phyloP scores from a whole-genome alignment of 2,113 vertebrate genomes.

The Bubalus kerabau region DNA sequence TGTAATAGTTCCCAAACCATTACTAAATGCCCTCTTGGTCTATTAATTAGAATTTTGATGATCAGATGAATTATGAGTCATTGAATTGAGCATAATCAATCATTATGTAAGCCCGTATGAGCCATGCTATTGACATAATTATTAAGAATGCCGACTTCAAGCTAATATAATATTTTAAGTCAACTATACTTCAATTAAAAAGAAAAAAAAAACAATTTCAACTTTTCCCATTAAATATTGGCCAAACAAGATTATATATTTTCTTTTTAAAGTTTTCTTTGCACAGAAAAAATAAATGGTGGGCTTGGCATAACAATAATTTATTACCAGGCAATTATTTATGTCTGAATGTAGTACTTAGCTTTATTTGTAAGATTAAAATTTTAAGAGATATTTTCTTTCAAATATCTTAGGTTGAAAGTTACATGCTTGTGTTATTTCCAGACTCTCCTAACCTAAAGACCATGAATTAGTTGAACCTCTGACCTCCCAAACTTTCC shows the following conservation, averaged over 20 bases:
- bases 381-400: background rate
- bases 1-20: background rate
- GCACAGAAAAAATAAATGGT: background rate
- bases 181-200: background rate
- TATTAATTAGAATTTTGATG: conserved; percentile 20
- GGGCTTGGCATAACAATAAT: background rate
- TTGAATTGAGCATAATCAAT: background rate
- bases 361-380: background rate
- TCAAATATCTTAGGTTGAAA: background rate
- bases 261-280: background rate
- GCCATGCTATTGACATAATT: background rate
- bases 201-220: background rate
- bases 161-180: background rate
- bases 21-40: background rate
- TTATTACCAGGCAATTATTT: background rate
- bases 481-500: background rate
- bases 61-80: background rate
- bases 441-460: background rate
- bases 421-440: background rate
- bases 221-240: background rate
- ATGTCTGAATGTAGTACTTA: background rate
- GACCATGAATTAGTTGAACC: background rate
- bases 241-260: background rate
- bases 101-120: background rate
- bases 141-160: background rate